These are phyloP conservation scores for Drosophila orosa DNA, from an alignment of 1,140 invertebrate genomes.

Conservation along the genomic window DNA sequence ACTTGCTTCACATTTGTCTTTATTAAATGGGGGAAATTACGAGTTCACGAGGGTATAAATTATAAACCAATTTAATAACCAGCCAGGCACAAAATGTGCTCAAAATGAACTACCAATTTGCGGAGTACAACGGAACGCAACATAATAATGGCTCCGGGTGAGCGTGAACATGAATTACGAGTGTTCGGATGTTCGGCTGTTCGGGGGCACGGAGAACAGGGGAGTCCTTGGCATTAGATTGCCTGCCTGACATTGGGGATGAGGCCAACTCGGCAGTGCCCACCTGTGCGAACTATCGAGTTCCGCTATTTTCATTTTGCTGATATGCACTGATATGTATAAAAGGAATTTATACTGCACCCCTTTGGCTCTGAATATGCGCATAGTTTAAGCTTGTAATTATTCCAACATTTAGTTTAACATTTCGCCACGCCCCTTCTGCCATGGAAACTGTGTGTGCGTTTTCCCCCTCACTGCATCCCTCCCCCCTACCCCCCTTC, in stretches of 20 bases:
- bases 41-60: conserved; percentile 66
- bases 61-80: conserved; percentile 80
- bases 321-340: conserved; percentile 17
- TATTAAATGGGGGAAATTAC: conserved; percentile 72
- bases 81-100: conserved; percentile 65
- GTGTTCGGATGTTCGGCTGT: neutral
- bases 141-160: conserved; percentile 58
- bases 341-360: conserved; percentile 6
- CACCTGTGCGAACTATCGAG: conserved; percentile 41
- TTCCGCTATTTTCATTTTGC: neutral
- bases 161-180: conserved; percentile 73
- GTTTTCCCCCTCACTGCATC: neutral
- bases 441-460: conserved; percentile 34
- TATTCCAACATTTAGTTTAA: conserved; percentile 79
- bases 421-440: conserved; percentile 47
- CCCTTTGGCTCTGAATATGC: conserved; percentile 57
- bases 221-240: conserved; percentile 48
- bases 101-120: conserved; percentile 79
- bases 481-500: neutral
- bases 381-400: conserved; percentile 79
- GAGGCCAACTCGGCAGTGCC: neutral
- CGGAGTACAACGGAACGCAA: conserved; percentile 51
- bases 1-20: conserved; percentile 77
- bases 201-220: neutral
- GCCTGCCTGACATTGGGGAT: conserved; percentile 50